Percentiles rank a stretch among this genome's conserved stretches.
phyloP scores from a whole-genome alignment of 2,113 vertebrate species.

The Lagopus muta region DNA sequence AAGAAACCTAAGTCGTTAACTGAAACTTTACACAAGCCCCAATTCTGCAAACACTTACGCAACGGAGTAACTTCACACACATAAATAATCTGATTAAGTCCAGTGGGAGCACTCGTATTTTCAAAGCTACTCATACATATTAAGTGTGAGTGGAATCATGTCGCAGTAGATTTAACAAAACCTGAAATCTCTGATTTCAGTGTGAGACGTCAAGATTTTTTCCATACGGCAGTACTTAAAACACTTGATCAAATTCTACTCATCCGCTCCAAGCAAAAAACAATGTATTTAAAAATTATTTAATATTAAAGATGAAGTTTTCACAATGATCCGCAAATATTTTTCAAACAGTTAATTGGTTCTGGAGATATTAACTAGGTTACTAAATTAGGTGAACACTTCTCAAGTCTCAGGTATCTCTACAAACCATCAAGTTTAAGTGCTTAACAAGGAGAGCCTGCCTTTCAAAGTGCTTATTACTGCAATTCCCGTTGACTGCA shows the following conservation, averaged over 20 bases:
- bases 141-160: neutral
- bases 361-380: slow-evolving; percentile 16
- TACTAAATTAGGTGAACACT: slow-evolving; percentile 32
- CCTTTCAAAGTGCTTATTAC: slow-evolving; percentile 47
- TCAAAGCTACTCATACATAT: slow-evolving; percentile 6
- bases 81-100: slow-evolving; percentile 15
- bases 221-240: neutral
- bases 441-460: slow-evolving; percentile 11
- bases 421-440: neutral
- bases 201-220: neutral
- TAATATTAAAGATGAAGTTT: neutral
- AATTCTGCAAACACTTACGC: neutral
- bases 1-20: slow-evolving; percentile 28
- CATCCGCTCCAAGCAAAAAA: neutral
- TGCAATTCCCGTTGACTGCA: slow-evolving; percentile 17
- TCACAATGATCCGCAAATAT: neutral
- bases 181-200: neutral
- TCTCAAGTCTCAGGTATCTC: neutral
- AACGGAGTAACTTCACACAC: slow-evolving; percentile 21
- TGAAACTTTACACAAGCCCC: slow-evolving; percentile 1
- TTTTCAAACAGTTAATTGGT: neutral
- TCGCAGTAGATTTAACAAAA: neutral
- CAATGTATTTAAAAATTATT: neutral
- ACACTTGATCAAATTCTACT: neutral
- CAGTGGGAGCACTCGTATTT: neutral